These are phyloP conservation scores for Scotopteryx bipunctaria DNA, from an alignment of 2,888 invertebrate species.

Conservation along the genomic window DNA sequence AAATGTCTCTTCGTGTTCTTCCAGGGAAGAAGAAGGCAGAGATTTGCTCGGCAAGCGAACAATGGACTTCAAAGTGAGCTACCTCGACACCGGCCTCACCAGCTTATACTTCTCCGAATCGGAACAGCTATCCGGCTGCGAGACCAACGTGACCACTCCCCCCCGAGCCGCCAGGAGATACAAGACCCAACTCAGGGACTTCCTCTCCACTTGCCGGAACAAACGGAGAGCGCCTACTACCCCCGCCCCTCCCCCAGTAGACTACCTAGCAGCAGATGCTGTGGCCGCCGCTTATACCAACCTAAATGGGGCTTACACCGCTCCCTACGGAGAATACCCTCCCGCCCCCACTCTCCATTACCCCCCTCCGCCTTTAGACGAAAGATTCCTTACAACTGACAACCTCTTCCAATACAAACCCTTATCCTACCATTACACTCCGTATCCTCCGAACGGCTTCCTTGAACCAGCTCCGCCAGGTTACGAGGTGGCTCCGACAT, in stretches of 20 bases:
- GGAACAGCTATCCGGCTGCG: conserved; percentile 88
- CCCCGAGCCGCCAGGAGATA: conserved; percentile 94
- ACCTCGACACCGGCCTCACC: conserved; percentile 96
- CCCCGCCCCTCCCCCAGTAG: conserved; percentile 86
- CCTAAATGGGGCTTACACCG: conserved; percentile 90
- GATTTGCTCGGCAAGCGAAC: conserved; percentile 98
- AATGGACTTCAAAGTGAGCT: conserved; percentile 99
- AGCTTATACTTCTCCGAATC: conserved; percentile 95
- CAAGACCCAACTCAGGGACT: conserved; percentile 96
- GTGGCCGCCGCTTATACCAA: conserved; percentile 92
- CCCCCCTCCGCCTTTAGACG: conserved; percentile 84
- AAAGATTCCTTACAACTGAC: conserved; percentile 91
- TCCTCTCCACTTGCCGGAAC: conserved; percentile 94
- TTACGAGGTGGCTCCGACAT: conserved; percentile 84
- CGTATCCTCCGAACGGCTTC: conserved; percentile 92
- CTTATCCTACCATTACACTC: conserved; percentile 90
- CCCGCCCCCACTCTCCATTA: conserved; percentile 88
- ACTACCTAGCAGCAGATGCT: conserved; percentile 87
- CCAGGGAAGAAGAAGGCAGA: conserved; percentile 98
- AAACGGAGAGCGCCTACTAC: conserved; percentile 86
- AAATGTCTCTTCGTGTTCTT: conserved; percentile 37
- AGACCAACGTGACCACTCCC: conserved; percentile 86
- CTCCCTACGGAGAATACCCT: conserved; percentile 89
- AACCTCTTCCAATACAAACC: conserved; percentile 96
- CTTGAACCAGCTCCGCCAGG: conserved; percentile 88